Percentiles rank a stretch among this genome's conserved stretches.
These are phyloP conservation scores for Montipora capitata DNA, from an alignment of 92 coral and sea anemone species.

Conservation along the genomic window DNA sequence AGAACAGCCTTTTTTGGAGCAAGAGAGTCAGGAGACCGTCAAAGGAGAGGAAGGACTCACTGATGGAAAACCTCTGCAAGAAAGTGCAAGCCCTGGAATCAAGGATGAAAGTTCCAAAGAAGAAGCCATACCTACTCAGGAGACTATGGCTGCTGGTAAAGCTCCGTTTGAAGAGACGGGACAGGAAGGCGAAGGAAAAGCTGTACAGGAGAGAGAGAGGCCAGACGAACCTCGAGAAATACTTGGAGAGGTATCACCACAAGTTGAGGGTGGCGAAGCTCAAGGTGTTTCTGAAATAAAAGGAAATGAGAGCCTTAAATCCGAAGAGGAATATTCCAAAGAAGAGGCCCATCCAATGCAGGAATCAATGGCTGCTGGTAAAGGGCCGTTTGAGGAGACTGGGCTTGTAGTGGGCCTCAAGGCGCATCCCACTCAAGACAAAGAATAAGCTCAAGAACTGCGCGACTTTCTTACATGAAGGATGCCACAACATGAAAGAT, in stretches of 20 bases:
- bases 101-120: not conserved
- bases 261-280: no score
- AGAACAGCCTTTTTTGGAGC: not conserved
- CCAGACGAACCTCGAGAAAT: not conserved
- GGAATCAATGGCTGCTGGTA: constrained; percentile 1
- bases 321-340: not conserved
- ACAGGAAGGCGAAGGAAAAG: not conserved
- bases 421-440: constrained; percentile 7
- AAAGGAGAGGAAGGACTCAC: not conserved
- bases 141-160: constrained; percentile 18
- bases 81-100: not conserved
- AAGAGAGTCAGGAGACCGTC: not conserved
- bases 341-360: not conserved
- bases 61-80: constrained; percentile 7
- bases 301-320: not conserved
- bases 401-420: constrained; percentile 37
- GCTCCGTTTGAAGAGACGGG: constrained; percentile 34
- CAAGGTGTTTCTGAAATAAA: not conserved
- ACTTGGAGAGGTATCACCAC: not conserved
- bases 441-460: not conserved
- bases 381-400: constrained; percentile 22
- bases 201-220: constrained; percentile 5
- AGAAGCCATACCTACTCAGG: not conserved
- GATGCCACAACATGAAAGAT: no score
- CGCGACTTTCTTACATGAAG: no score